Evolutionary conservation across 2,113 vertebrate species (phyloP).

Genomic region (Petroica traversi): DNA sequence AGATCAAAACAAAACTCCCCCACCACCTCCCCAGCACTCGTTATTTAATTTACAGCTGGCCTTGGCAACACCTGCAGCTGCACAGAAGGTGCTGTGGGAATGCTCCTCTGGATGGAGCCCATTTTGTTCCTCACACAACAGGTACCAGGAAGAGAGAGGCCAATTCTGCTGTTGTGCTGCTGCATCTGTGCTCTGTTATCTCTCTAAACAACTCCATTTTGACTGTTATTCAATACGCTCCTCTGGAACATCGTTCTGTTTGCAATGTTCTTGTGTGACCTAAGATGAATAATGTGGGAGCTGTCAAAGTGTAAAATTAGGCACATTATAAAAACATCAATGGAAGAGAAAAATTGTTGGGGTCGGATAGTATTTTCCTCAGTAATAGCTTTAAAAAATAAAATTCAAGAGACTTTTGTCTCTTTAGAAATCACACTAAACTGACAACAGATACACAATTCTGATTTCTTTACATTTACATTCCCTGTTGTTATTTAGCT

Average conservation of each 20-base stretch:
- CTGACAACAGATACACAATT: neutral
- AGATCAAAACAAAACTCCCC: neutral
- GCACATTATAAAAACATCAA: neutral
- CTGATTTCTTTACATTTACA: neutral
- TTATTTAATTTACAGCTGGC: neutral
- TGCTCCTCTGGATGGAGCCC: neutral
- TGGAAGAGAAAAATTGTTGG: neutral
- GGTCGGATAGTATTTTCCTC: neutral
- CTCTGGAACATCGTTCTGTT: neutral
- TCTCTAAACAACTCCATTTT: neutral
- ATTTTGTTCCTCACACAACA: neutral
- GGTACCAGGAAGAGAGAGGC: neutral
- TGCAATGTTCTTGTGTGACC: neutral
- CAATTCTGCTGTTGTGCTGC: neutral
- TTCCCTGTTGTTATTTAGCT: neutral
- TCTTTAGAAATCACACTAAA: neutral
- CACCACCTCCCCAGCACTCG: rapidly evolving
- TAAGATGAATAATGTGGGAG: neutral
- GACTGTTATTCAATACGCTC: neutral
- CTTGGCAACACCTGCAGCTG: neutral
- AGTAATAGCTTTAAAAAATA: neutral
- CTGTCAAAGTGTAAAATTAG: conserved; percentile 6
- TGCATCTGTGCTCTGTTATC: rapidly evolving
- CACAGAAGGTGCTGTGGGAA: neutral
- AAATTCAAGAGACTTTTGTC: neutral